These are phyloP conservation scores for Trachurus trachurus DNA, from an alignment of 2,797 vertebrate genomes.

Conservation along the genomic window DNA sequence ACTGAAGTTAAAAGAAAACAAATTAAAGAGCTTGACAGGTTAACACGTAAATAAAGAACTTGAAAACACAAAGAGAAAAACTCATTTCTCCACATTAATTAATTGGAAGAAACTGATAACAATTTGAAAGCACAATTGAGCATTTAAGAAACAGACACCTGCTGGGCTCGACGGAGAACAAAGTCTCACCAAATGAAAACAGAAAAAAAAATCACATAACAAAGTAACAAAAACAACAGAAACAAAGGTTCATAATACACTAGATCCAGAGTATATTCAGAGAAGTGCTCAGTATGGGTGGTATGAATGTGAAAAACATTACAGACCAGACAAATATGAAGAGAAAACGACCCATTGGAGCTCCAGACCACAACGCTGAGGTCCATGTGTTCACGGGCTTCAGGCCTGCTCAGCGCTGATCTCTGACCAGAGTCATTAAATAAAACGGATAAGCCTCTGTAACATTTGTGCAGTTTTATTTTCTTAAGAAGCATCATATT, in stretches of 20 bases:
- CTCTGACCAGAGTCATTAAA: slow-evolving; percentile 31
- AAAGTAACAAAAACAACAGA: neutral
- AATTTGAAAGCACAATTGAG: neutral
- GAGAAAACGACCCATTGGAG: slow-evolving; percentile 42
- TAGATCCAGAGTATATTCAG: neutral
- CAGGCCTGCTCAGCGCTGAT: slow-evolving; percentile 20
- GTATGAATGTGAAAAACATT: slow-evolving; percentile 41
- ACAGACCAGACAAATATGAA: slow-evolving; percentile 28
- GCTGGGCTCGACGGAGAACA: neutral
- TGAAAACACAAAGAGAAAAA: neutral
- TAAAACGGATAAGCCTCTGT: slow-evolving; percentile 2
- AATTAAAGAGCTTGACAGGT: neutral
- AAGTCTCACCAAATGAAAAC: neutral
- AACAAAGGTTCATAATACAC: neutral
- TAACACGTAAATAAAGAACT: neutral
- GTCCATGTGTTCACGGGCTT: slow-evolving; percentile 34
- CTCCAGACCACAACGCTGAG: slow-evolving; percentile 54
- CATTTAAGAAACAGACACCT: neutral
- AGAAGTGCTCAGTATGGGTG: slow-evolving; percentile 38
- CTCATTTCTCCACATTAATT: neutral
- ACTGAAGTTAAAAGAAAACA: neutral
- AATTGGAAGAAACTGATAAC: neutral
- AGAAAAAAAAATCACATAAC: neutral
- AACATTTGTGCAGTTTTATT: slow-evolving; percentile 22
- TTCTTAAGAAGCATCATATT: neutral